Evolutionary conservation across 1,140 invertebrate genomes (phyloP).

Genomic region (Formica selysi): DNA sequence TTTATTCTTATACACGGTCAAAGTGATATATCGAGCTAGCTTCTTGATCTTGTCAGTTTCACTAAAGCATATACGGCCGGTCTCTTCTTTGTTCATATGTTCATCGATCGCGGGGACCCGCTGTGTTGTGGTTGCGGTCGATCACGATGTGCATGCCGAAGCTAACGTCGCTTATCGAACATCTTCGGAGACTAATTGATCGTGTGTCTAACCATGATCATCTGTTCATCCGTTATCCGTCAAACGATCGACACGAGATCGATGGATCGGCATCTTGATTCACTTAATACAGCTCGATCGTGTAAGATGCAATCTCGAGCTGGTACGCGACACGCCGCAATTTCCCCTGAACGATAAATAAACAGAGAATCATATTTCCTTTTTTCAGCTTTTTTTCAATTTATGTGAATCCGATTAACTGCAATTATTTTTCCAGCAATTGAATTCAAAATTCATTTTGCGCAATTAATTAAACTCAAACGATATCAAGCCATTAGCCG

Average conservation of each 20-base stretch:
- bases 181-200: constrained; percentile 71
- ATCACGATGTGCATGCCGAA: constrained; percentile 30
- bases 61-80: neutral
- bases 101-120: constrained; percentile 5
- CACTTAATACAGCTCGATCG: constrained; percentile 66
- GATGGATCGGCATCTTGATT: constrained; percentile 59
- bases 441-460: constrained; percentile 16
- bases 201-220: constrained; percentile 70
- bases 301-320: constrained; percentile 54
- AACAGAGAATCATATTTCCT: neutral
- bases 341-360: constrained; percentile 21
- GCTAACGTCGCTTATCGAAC: constrained; percentile 52
- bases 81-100: constrained; percentile 22
- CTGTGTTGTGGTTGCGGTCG: constrained; percentile 23
- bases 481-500: constrained; percentile 44
- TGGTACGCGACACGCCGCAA: neutral
- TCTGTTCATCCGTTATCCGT: constrained; percentile 62
- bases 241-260: constrained; percentile 67
- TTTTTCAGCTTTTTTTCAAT: constrained; percentile 31
- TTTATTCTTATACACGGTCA: constrained; percentile 33
- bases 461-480: constrained; percentile 48
- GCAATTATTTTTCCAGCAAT: constrained; percentile 39
- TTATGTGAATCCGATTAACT: constrained; percentile 53
- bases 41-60: constrained; percentile 56
- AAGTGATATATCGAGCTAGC: constrained; percentile 59